Evolutionary conservation across 2,113 vertebrate genomes (phyloP), one percentile per base, ranked within the genome.

Genomic region (Morone saxatilis): DNA sequence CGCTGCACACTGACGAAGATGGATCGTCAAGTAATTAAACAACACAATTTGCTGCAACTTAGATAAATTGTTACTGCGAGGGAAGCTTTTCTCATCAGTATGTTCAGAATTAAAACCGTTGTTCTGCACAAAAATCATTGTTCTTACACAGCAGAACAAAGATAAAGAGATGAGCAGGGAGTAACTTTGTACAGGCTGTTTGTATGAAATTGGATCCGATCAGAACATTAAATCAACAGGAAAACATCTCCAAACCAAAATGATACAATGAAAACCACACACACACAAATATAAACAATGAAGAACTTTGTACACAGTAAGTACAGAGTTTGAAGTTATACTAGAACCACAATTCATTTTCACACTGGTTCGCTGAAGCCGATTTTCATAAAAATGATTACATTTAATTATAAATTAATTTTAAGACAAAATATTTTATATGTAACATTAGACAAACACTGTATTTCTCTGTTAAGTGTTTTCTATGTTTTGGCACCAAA

Each of bases 11-110:
- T 56, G 22, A 47, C 61, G n/a, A 71, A 80, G 31, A 65, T 43
- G 53, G 25, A 65, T 36, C 38, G 7, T 50, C 12, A 48, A 71
- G 48, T 60, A 78, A 75, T 80, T 71, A 86, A n/a, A 56, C 38
- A 67, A 75, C 77, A 63, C 36, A 62, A 61, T 61, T 43, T 2
- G 1, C 16, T 17, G 59, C 22, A 8, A 67, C 59, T 57, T 69
- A 59, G 50, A 81, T 60, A 60, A 66, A 2, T 73, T 71, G 65
- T 72, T 41, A 56, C 19, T 50, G 0, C 38, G 62, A 17, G 43
- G 66, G 31, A 20, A 84, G 25, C 19, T 59, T 65, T 79, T 50
- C 40, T 31, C 67, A 53, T 53, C 16, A 48, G 20, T 66, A 12
- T 40, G 70, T 13, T 61, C 11, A 16, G 43, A 72, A 72, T 57